A percentile compares a stretch with the other conserved stretches of the same genome.
Conservation (phyloP, 2,888 invertebrate species). For the Caenorhabditis wallacei region DNA sequence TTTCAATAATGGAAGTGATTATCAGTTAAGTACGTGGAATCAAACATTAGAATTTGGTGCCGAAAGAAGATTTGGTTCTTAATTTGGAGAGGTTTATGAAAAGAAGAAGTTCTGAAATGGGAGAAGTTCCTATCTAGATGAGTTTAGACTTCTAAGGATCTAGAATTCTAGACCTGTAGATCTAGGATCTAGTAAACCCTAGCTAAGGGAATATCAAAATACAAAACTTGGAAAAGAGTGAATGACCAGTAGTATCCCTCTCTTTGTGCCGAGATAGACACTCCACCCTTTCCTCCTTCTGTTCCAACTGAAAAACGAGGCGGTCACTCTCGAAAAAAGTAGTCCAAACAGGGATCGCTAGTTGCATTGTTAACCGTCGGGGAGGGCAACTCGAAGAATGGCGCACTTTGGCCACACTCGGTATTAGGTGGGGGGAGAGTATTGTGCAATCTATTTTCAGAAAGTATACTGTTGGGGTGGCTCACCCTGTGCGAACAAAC, state of each 20-base stretch:
- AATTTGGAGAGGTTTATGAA: no score
- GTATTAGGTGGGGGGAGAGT: conserved; percentile 1
- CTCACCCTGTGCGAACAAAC: conserved; percentile 57
- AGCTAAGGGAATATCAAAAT: no score
- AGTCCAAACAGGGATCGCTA: conserved; percentile 55
- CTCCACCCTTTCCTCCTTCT: not conserved
- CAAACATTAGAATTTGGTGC: not conserved
- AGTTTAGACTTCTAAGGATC: no score
- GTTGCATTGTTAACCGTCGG: conserved; percentile 47
- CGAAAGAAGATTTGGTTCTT: not conserved
- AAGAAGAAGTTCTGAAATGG: no score
- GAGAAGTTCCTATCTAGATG: no score
- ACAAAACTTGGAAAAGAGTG: conserved; percentile 7
- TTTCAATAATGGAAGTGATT: not conserved
- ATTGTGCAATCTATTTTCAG: conserved; percentile 65
- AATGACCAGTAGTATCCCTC: conserved; percentile 43
- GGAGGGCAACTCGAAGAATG: conserved; percentile 62
- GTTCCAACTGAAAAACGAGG: conserved; percentile 13
- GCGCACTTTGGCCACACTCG: conserved; percentile 48
- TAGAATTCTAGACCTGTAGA: no score
- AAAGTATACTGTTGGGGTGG: conserved; percentile 61
- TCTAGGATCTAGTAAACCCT: no score
- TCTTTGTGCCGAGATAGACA: conserved; percentile 15
- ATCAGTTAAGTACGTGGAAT: not conserved
- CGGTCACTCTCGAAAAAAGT: conserved; percentile 51